Evolutionary conservation across 2,113 vertebrate species (phyloP).

Genomic region (Talpa occidentalis): DNA sequence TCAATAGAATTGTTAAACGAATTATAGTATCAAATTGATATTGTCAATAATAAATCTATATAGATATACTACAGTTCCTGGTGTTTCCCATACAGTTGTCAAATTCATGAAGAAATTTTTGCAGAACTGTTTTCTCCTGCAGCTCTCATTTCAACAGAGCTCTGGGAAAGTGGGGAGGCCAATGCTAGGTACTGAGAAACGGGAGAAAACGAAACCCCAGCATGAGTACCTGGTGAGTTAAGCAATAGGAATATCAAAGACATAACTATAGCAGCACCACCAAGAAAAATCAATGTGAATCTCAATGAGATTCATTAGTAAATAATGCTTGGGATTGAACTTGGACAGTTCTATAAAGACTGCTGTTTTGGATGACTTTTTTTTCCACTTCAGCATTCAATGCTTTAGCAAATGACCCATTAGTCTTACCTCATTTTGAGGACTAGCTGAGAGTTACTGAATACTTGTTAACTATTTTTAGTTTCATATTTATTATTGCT

Average conservation of each 20-base stretch:
- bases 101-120: slow-evolving; percentile 88
- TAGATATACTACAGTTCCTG: slow-evolving; percentile 79
- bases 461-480: background rate
- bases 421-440: slow-evolving; percentile 90
- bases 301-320: slow-evolving; percentile 18
- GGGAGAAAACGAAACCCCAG: slow-evolving; percentile 59
- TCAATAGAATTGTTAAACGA: slow-evolving; percentile 84
- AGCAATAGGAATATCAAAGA: background rate
- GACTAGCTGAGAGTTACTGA: slow-evolving; percentile 88
- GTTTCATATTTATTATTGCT: slow-evolving; percentile 68
- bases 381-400: slow-evolving; percentile 85
- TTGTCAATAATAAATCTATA: slow-evolving; percentile 78
- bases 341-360: slow-evolving; percentile 80
- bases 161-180: slow-evolving; percentile 75
- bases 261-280: slow-evolving; percentile 73
- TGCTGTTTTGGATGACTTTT: slow-evolving; percentile 90
- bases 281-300: slow-evolving; percentile 61
- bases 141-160: slow-evolving; percentile 86
- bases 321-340: slow-evolving; percentile 46
- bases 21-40: slow-evolving; percentile 85
- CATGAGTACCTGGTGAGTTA: background rate
- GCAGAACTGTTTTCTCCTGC: slow-evolving; percentile 91
- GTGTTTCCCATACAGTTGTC: slow-evolving; percentile 75
- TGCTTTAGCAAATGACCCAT: slow-evolving; percentile 84
- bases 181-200: slow-evolving; percentile 89